Evolutionary conservation across 2,797 vertebrate species (phyloP), one percentile per base, ranked within the genome.

Genomic region (Parambassis ranga): DNA sequence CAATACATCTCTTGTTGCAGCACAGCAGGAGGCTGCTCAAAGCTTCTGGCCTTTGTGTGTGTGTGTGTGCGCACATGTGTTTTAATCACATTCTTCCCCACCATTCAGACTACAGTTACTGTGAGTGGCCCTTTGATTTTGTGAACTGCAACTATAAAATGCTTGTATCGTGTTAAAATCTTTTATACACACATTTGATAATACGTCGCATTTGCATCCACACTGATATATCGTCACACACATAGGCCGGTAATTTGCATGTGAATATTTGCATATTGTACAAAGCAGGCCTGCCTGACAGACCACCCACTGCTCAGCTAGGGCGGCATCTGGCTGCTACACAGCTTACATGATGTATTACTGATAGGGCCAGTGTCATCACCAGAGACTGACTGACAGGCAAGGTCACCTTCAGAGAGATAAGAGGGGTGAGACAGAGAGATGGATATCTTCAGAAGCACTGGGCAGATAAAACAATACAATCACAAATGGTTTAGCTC

Each of bases 1-100:
- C 87, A 90, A 89, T 88, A 82, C 86, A 84, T 81, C 85, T 86
- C 89, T 89, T 91, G 87, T 90, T 85, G 87, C 71, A 71, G 74
- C 87, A 55, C 89, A 83, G 87, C 82, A 57, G 85, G 86, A 77
- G 81, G 78, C 77, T 73, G 62, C 83, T 84, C 68, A 77, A 55
- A 78, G 79, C 84, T 79, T 74, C 71, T 80, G 76, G 76, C 48
- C 32, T 69, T 35, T 77, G 37, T 72, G 65, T 72, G 48, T 38
- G 50, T 46, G 53, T 43, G 42, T 27, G 23, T 42, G 71, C 1
- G 11, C 15, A 7, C 28, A 16, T 10, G 43, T 61, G 68, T 66
- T 75, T 48, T 72, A 78, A 71, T 81, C 75, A 66, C 61, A 75
- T 77, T 81, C 67, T 70, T 75, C 59, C 63, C 44, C 38, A 49